These are phyloP conservation scores for Ochropacha duplaris DNA, from an alignment of 2,888 invertebrate genomes.

Conservation along the genomic window DNA sequence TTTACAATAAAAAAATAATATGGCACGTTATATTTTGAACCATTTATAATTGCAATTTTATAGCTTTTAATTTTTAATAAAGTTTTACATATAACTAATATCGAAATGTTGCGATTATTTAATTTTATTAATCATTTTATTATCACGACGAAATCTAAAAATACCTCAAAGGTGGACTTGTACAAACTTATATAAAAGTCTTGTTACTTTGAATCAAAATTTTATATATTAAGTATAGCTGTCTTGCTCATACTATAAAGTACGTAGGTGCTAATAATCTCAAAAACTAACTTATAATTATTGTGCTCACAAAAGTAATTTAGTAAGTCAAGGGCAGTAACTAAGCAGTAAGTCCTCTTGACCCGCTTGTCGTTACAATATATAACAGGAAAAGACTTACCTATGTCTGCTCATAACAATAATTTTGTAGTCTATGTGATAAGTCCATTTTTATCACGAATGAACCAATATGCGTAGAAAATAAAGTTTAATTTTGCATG, in stretches of 20 bases:
- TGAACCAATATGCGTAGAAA: constrained; percentile 12
- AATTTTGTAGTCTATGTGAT: constrained; percentile 12
- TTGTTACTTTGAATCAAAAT: background rate
- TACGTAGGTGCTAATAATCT: constrained; percentile 4
- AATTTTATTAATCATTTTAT: background rate
- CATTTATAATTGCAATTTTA: constrained; percentile 14
- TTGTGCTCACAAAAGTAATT: background rate
- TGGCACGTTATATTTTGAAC: constrained; percentile 9
- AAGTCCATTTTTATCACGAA: constrained; percentile 18
- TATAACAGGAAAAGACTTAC: background rate
- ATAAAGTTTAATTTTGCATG: constrained; percentile 12
- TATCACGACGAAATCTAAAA: background rate
- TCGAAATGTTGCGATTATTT: background rate
- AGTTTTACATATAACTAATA: constrained; percentile 3
- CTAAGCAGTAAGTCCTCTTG: too few species aligned
- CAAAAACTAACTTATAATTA: background rate
- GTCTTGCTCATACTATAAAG: constrained; percentile 8
- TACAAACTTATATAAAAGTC: background rate
- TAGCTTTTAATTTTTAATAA: constrained; percentile 1
- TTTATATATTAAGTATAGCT: constrained; percentile 8
- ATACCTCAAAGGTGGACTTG: background rate
- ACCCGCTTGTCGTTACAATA: background rate
- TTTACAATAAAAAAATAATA: constrained; percentile 16
- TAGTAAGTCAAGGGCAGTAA: background rate
- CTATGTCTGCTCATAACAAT: constrained; percentile 2